Percentiles rank a stretch among this genome's conserved stretches.
Conservation (phyloP, 2,797 vertebrate genomes). For the Parauchenoglanis ngamensis region DNA sequence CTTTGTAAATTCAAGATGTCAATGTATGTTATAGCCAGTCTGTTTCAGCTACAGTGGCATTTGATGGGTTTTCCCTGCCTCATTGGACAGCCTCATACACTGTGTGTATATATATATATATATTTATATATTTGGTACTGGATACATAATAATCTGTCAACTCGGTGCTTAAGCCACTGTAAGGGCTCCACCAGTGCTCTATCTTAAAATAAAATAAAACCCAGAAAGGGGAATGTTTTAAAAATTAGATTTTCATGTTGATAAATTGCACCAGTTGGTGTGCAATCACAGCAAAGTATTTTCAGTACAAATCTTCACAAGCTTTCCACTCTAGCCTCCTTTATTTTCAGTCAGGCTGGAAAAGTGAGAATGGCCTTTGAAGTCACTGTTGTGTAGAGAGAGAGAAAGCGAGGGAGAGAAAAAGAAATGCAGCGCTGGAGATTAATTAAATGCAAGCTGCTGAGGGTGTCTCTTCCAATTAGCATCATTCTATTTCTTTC, state of each 20-base stretch:
- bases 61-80: neutral
- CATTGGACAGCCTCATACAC: neutral
- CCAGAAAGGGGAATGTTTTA: neutral
- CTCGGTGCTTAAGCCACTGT: neutral
- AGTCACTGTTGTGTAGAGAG: constrained; percentile 18
- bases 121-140: no score
- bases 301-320: constrained; percentile 36
- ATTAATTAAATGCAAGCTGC: constrained; percentile 39
- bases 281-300: constrained; percentile 39
- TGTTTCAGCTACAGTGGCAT: neutral
- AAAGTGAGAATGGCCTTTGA: constrained; percentile 47
- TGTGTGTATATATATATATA: neutral
- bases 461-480: constrained; percentile 45
- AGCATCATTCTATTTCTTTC: constrained; percentile 16
- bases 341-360: constrained; percentile 27
- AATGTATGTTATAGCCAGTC: neutral
- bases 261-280: constrained; percentile 34
- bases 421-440: constrained; percentile 37
- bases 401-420: neutral
- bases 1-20: neutral
- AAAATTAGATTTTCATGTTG: constrained; percentile 40
- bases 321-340: constrained; percentile 16
- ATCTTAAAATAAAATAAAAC: neutral
- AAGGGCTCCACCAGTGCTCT: neutral
- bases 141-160: neutral